Evolutionary conservation across 2,113 vertebrate species (phyloP), one percentile per base, ranked within the genome.

Genomic region (Scomber scombrus): DNA sequence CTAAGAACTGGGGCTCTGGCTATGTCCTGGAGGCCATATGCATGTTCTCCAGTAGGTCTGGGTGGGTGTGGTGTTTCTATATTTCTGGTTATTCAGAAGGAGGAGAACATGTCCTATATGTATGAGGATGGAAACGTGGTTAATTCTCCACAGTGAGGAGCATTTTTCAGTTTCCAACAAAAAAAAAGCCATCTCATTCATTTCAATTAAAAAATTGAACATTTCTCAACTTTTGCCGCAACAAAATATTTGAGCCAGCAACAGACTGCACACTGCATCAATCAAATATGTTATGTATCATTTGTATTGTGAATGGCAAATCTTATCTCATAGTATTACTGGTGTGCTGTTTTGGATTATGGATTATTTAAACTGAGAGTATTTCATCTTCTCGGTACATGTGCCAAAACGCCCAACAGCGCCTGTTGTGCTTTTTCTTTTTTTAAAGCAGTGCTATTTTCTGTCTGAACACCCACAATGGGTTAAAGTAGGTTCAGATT

Each of bases 1-100:
- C 60, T 51, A 56, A 80, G 74, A 81, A 73, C 60, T 12, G 11
- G 23, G 64, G 62, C 5, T 55, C 49, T 15, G 71, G 73, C 78
- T 66, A 63, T 75, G 73, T 88, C 72, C 72, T 78, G 70, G 43
- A 88, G 23, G 46, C 19, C 51, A 23, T 9, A 45, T 60, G 70
- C 85, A 74, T 67, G 61, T 21, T 66, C 58, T 70, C 45, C 72
- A 81, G 67, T 58, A 47, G 70, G 76, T 74, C 34, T 58, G 63
- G 34, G 49, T 34, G 70, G 15, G 56, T 55, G 19, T 23, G 4
- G 60, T 13, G 23, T 51, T 54, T 60, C 52, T 9, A n/a, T 68
- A 21, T 54, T 58, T 70, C 14, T 68, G n/a, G 23, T 26, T 26
- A 29, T 19, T 60, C 31, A 29, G 15, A 19, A 15, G 15, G 31